Percentiles rank a stretch among this genome's conserved stretches.
These are phyloP conservation scores for Anolis sagrei DNA, from an alignment of 2,113 vertebrate species.

Conservation along the genomic window DNA sequence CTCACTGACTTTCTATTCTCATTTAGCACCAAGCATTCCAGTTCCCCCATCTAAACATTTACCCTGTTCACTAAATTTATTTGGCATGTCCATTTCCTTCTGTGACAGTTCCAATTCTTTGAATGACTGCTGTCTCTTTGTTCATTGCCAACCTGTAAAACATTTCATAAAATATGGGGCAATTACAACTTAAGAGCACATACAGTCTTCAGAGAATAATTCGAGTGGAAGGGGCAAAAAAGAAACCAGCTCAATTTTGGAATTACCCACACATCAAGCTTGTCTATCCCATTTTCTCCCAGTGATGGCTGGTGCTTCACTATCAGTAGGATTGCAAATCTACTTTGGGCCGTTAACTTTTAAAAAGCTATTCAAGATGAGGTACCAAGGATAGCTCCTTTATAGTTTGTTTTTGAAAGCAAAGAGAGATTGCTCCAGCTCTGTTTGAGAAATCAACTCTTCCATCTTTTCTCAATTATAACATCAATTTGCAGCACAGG, in stretches of 20 bases:
- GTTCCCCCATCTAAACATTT: background rate
- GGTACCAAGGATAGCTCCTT: no score
- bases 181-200: background rate
- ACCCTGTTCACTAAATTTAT: background rate
- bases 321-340: no score
- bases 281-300: background rate
- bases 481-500: no score
- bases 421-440: no score
- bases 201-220: accelerated
- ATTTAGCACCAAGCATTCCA: background rate
- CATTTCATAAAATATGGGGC: background rate
- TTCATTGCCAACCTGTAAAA: background rate
- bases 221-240: background rate
- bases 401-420: no score
- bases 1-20: background rate
- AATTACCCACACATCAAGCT: conserved; percentile 4
- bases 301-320: background rate
- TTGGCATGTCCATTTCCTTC: background rate
- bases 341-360: no score
- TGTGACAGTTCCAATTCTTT: background rate
- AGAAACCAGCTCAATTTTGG: conserved; percentile 19
- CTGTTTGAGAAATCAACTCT: background rate
- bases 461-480: background rate
- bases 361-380: no score
- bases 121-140: background rate